Base-by-base conservation (phyloP, 2,113 vertebrate species). In the Semicossyphus pulcher region DNA sequence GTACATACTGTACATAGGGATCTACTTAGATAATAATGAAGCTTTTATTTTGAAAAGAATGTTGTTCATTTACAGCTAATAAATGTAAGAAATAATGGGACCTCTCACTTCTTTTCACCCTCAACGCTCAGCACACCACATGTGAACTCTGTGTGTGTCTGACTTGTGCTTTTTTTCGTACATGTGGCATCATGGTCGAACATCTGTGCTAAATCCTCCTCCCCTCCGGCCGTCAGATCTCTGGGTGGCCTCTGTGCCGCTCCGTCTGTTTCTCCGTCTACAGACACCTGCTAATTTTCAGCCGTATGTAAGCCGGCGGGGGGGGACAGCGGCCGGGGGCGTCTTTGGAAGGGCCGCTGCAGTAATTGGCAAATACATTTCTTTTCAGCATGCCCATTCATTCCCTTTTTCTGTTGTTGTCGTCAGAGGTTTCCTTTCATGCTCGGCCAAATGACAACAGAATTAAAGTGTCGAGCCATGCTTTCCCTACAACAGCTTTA, bases 241-340 rank as follows among this genome's bases (percentile, higher is more conserved):
- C 80, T 86, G 90, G 85, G 91, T 88, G 91, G 88, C 89, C 87
- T 61, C 65, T 65, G 83, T 62, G 39, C 85, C 65, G 70, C 79
- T 61, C 53, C 18, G 78, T 78, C 71, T 87, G 76, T 68, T 82
- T 81, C 78, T 81, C 76, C 72, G 72, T 89, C 87, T 68, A 88
- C 85, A 89, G 83, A 92, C 93, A 94, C 91, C 88, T 92, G 93
- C 93, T 93, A 93, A 94, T 93, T 93, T 93, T 85, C 61, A 58
- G 73, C 77, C 74, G 57, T 86, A 76, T 88, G 81, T 84, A 79
- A 80, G 78, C 84, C 47, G 51, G 53, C 49, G 58, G 69, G 83
- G 81, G n/a, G 86, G 86, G 71, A 56, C 51, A 31, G 49, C 23
- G 66, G 81, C 31, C 32, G 88, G 84, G 79, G 74, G 78, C n/a